These are phyloP conservation scores for Tenebrosternarchus preto DNA, from an alignment of 2,113 vertebrate species.

Conservation along the genomic window DNA sequence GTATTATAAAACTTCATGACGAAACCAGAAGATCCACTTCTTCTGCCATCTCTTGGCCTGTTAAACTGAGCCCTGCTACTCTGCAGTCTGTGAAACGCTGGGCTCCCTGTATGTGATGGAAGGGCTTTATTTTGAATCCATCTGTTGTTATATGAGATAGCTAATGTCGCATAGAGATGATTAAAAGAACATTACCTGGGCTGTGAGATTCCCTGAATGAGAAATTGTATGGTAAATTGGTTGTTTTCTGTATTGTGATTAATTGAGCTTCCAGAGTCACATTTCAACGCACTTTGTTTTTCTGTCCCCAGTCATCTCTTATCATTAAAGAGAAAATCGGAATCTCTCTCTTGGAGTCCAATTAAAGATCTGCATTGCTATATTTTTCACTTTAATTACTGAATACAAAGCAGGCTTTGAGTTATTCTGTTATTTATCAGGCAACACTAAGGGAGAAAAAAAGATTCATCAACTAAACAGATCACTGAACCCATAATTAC, in stretches of 20 bases:
- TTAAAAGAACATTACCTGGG: slow-evolving; percentile 99
- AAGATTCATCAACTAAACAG: slow-evolving; percentile 98
- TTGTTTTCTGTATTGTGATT: slow-evolving; percentile 97
- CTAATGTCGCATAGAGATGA: slow-evolving; percentile 90
- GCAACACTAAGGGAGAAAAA: slow-evolving; percentile 83
- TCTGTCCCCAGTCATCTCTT: slow-evolving; percentile 98
- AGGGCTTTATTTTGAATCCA: slow-evolving; percentile 54
- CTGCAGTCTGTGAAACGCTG: slow-evolving; percentile 66
- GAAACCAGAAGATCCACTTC: not conserved
- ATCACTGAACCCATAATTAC: slow-evolving; percentile 94
- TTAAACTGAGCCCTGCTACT: slow-evolving; percentile 60
- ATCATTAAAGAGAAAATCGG: slow-evolving; percentile 99
- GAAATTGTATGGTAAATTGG: slow-evolving; percentile 89
- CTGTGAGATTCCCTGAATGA: slow-evolving; percentile 93
- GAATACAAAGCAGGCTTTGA: slow-evolving; percentile 93
- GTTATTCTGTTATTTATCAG: slow-evolving; percentile 99
- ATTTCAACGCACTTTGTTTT: slow-evolving; percentile 99
- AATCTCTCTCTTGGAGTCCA: slow-evolving; percentile 99
- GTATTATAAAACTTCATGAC: not conserved
- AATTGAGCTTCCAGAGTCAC: slow-evolving; percentile 93
- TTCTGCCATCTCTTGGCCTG: slow-evolving; percentile 58
- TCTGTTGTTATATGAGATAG: slow-evolving; percentile 62
- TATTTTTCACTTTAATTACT: slow-evolving; percentile 99
- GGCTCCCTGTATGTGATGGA: slow-evolving; percentile 58
- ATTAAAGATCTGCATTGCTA: slow-evolving; percentile 99